Evolutionary conservation across 1,140 invertebrate species (phyloP), one percentile per base, ranked within the genome.

Genomic region (Oreohelix idahoensis): DNA sequence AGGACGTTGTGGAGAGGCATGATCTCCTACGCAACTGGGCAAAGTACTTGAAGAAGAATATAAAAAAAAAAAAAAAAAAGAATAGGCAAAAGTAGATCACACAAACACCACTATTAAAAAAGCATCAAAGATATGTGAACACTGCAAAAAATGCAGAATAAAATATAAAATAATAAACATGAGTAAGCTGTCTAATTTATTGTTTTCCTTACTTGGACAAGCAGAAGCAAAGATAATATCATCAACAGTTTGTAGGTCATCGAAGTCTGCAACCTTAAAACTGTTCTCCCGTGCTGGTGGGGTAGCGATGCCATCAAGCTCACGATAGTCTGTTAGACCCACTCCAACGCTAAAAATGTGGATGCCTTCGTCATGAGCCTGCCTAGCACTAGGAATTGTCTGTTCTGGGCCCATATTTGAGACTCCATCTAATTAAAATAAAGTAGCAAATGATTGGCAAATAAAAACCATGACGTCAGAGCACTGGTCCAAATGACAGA

Each of bases 241-340:
- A 84, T 86, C 84, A 8, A 91, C 75, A 53, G 76, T 79, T 36
- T 80, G 63, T 15, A 92, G 81, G 58, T 89, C 87, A 79, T 91
- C 90, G 83, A 91, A 91, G 39, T 85, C 66, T 11, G 87, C 75
- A 1, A 91, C 89, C 74, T 84, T 86, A 70, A 91, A 89, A 26
- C 81, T 87, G 73, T 90, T 89, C 0, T 84, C 84, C 23, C 29
- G n/a, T 0, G 86, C 83, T 38, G 89, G 89, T 36, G 85, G 78
- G 0, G 87, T 85, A 4, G 89, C 88, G 74, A 90, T 88, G 11
- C 82, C 86, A 66, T 89, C 75, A 20, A 91, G 73, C 51, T 91
- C 90, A 17, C 84, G 80, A 15, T 87, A 88, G 77, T 90, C 88
- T 1, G 79, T 73, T 49, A 91, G 79, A 13, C 88, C 90, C 63